Evolutionary conservation across 2,888 invertebrate species (phyloP).

Genomic region (Drosophila tanythrix): DNA sequence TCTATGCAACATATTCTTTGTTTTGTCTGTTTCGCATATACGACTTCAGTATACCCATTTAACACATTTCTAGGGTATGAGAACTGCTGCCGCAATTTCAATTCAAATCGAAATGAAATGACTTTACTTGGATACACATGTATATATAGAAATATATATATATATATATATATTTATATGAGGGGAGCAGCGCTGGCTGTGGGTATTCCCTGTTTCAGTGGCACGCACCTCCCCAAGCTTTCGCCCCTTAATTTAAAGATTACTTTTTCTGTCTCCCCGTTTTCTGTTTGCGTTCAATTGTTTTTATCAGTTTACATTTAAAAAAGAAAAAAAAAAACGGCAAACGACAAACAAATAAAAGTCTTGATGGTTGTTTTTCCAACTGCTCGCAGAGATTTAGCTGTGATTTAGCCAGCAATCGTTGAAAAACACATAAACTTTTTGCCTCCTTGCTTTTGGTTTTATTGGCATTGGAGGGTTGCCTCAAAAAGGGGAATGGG

Average conservation of each 20-base stretch:
- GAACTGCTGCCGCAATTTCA: conserved; percentile 58
- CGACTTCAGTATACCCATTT: not conserved
- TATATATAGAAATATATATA: not conserved
- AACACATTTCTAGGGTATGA: not conserved
- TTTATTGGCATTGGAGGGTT: conserved; percentile 63
- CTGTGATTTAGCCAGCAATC: conserved; percentile 78
- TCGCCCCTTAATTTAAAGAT: conserved; percentile 74
- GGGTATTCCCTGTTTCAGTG: conserved; percentile 3
- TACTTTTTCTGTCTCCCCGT: conserved; percentile 51
- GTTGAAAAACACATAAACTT: conserved; percentile 77
- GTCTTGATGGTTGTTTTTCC: conserved; percentile 46
- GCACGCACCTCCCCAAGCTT: conserved; percentile 15
- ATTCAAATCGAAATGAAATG: conserved; percentile 75
- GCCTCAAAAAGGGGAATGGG: not conserved
- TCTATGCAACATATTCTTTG: not conserved
- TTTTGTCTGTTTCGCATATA: not conserved
- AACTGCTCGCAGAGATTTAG: conserved; percentile 69
- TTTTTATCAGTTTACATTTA: conserved; percentile 82
- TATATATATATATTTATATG: conserved; percentile 2
- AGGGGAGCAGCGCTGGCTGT: conserved; percentile 10
- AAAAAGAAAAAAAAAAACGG: conserved; percentile 52
- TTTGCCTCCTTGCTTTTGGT: conserved; percentile 56
- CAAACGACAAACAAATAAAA: conserved; percentile 71
- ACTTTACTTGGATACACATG: conserved; percentile 66
- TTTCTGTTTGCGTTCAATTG: conserved; percentile 79